Base-by-base conservation (phyloP, 2,888 invertebrate genomes). In the Polydrusus cervinus region DNA sequence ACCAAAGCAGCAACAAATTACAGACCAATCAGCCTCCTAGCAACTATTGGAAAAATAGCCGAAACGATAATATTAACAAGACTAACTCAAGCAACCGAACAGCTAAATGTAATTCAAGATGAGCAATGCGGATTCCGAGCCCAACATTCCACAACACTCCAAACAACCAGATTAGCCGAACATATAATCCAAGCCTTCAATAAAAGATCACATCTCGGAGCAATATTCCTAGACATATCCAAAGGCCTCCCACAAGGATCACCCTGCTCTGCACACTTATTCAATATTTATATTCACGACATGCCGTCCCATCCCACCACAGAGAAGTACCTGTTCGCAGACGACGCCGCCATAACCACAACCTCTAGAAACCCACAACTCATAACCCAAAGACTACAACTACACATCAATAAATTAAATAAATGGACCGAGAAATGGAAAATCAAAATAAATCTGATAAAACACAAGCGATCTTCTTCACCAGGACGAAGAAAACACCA, bases 61-160 rank as follows among this genome's bases (percentile, higher is more conserved):
- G 45, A 45, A 13, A 14, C n/a, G 2, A 14, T 45, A 13, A 1
- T 45, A 1, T 7, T 14, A 14, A 3, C 1, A n/a, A 45, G 45
- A 14, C 3, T 45, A 45, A 14, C n/a, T n/a, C n/a, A 13, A 45
- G 7, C 5, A 2, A 6, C n/a, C 10, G 64, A 75, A 45, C 55
- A 34, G 7, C 47, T 67, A 16, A 65, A 69, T 14, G n/a, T 77
- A 18, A 53, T 84, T n/a, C 79, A 82, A 8, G 14, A 67, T 3
- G 73, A 82, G n/a, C 84, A 85, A 78, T 83, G 83, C 66, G 83
- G 83, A 3, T 84, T 85, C 74, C 65, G 83, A 43, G 49, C 66
- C 13, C 71, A 73, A 5, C 84, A 83, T 69, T 82, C 81, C 3
- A 84, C 84, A 3, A 78, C 75, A 9, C 80, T 81, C 40, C 84